Evolutionary conservation across 2,113 vertebrate species (phyloP).

Genomic region (Eulacestoma nigropectus): DNA sequence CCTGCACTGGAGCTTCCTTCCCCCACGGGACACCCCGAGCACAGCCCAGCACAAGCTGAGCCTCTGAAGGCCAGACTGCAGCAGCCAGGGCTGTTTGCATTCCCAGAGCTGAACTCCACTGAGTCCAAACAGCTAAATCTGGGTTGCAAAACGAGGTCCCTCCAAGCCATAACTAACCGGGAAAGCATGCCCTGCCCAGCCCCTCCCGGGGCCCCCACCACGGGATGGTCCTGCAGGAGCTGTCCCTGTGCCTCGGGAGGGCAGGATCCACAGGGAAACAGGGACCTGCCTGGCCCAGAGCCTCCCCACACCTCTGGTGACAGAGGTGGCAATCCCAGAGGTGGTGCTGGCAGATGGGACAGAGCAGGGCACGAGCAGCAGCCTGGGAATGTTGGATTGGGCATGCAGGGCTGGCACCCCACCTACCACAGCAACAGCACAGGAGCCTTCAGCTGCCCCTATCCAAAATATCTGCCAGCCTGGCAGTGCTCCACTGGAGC

Average conservation of each 20-base stretch:
- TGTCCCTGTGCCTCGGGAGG: not conserved
- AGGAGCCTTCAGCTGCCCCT: not conserved
- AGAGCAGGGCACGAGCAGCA: not conserved
- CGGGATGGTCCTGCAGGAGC: not conserved
- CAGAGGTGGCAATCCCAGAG: not conserved
- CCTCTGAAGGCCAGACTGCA: not conserved
- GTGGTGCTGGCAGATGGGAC: not conserved
- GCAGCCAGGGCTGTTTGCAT: not conserved
- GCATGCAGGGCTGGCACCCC: not conserved
- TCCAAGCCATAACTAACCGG: not conserved
- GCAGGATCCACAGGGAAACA: slow-evolving; percentile 32
- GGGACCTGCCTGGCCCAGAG: not conserved
- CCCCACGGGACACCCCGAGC: fast-evolving
- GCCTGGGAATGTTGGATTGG: fast-evolving
- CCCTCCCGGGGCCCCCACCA: not conserved
- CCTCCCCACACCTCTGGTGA: not conserved
- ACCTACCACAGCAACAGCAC: not conserved
- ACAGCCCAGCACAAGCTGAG: not conserved
- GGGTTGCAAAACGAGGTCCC: not conserved
- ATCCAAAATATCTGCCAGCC: not conserved
- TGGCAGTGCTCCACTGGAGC: not conserved
- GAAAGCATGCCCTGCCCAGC: not conserved
- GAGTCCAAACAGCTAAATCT: not conserved
- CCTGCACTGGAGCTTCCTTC: not conserved
- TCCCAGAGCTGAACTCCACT: not conserved